Conservation (phyloP, 2,888 invertebrate species). For the Drosophila koepferae region DNA sequence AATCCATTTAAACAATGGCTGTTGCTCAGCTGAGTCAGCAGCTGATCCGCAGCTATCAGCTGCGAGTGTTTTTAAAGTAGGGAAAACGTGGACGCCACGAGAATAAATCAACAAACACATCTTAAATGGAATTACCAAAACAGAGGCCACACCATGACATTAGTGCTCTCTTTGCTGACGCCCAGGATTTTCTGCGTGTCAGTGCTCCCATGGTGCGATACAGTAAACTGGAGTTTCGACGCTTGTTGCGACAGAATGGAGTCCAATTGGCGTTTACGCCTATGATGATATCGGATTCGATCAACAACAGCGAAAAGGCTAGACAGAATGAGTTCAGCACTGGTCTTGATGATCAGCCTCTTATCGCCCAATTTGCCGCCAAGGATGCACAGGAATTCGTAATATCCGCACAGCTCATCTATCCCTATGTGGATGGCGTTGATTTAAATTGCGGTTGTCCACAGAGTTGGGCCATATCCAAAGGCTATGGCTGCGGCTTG, state of each 20-base stretch:
- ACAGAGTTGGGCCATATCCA: slow-evolving; percentile 96
- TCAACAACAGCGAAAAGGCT: slow-evolving; percentile 94
- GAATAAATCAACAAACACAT: neutral
- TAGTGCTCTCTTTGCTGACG: slow-evolving; percentile 88
- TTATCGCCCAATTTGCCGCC: slow-evolving; percentile 98
- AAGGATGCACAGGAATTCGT: slow-evolving; percentile 93
- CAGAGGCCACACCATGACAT: slow-evolving; percentile 85
- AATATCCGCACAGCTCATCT: slow-evolving; percentile 93
- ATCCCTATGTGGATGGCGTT: slow-evolving; percentile 94
- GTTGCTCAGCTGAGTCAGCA: slow-evolving; percentile 16
- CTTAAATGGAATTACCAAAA: slow-evolving; percentile 53
- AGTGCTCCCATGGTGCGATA: slow-evolving; percentile 97
- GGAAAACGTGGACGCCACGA: slow-evolving; percentile 18
- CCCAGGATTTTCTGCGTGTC: slow-evolving; percentile 87
- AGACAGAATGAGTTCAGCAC: slow-evolving; percentile 93
- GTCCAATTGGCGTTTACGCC: slow-evolving; percentile 97
- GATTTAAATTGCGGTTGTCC: slow-evolving; percentile 99
- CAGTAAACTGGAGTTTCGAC: slow-evolving; percentile 89
- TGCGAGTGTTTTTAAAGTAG: slow-evolving; percentile 4
- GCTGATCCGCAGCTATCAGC: slow-evolving; percentile 31
- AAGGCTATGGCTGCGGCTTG: slow-evolving; percentile 94
- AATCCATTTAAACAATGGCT: neutral
- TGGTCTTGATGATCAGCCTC: slow-evolving; percentile 91
- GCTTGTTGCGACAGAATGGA: slow-evolving; percentile 91
- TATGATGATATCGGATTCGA: slow-evolving; percentile 98